Evolutionary conservation across 2,113 vertebrate species (phyloP), one percentile per base, ranked within the genome.

Genomic region (Smithornis capensis): DNA sequence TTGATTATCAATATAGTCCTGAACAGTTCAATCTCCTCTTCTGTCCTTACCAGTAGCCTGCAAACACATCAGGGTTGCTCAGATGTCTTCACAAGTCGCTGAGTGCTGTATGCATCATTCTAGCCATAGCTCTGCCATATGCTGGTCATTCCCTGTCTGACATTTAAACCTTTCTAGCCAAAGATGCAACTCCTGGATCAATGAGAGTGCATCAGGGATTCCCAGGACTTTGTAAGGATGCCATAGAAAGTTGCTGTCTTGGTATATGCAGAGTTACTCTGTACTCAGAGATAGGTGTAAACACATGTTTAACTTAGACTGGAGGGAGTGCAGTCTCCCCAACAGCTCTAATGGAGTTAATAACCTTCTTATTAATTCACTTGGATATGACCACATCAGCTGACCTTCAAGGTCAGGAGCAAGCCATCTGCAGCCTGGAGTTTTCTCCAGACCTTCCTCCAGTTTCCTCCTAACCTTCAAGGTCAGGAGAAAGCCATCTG

Each of bases 321-420:
- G 0, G 47, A 91, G 22, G n/a, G 38, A 73, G 25, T 31, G 14
- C 52, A 47, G 33, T 71, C 42, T 94, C 33, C 71, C 31, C 70
- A 79, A 3, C 53, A 64, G 24, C 38, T 90, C n/a, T 93, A 88
- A 88, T 40, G 33, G 71, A 49, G 53, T 83, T 89, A 92, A 94
- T 95, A 11, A 5, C 68, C 47, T 92, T 62, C 85, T 68, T 87
- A 59, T 81, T 91, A 92, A 86, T 90, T 93, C 60, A 29, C 35
- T 47, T 76, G 45, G 17, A 29, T 86, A 42, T 65, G 52, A 94
- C 37, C 31, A 59, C 60, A 78, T 88, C 60, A 70, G 68, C 31
- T 95, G 68, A 60, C 80, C 64, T 78, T 93, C 64, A 68, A 89
- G 83, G 71, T 83, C 83, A 90, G 68, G 55, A 91, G 71, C 40